Evolutionary conservation across 2,888 invertebrate genomes (phyloP).

Genomic region (Drosophila neutralis): DNA sequence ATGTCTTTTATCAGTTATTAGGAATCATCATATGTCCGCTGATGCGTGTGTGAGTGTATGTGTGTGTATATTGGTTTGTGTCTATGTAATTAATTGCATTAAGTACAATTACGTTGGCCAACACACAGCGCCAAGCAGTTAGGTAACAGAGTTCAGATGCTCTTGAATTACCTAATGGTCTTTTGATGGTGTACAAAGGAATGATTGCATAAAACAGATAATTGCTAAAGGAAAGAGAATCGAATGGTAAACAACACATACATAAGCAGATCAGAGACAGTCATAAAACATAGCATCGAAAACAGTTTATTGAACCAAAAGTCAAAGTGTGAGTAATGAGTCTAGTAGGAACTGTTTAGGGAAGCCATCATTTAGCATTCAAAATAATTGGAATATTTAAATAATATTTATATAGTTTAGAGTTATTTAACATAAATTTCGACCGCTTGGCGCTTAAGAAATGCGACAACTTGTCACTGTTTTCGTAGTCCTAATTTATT

Average conservation of each 20-base stretch:
- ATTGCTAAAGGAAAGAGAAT: slow-evolving; percentile 4
- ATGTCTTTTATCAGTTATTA: slow-evolving; percentile 52
- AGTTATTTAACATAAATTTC: background rate
- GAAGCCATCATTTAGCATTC: slow-evolving; percentile 3
- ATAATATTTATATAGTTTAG: background rate
- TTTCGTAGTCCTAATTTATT: slow-evolving; percentile 37
- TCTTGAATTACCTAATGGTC: slow-evolving; percentile 46
- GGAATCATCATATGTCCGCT: slow-evolving; percentile 77
- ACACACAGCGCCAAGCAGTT: slow-evolving; percentile 56
- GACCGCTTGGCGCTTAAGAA: slow-evolving; percentile 42
- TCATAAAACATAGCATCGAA: background rate
- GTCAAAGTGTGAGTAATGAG: background rate
- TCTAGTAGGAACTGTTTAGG: slow-evolving; percentile 37
- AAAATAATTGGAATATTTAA: background rate
- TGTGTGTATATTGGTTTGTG: slow-evolving; percentile 23
- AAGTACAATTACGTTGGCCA: slow-evolving; percentile 74
- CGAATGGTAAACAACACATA: background rate
- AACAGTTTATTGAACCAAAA: slow-evolving; percentile 4
- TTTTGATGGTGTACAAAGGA: slow-evolving; percentile 21
- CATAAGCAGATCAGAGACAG: slow-evolving; percentile 2
- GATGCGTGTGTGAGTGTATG: slow-evolving; percentile 14
- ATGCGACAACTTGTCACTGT: slow-evolving; percentile 37
- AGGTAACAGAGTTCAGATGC: slow-evolving; percentile 2
- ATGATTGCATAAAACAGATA: slow-evolving; percentile 20
- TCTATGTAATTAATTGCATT: slow-evolving; percentile 72